phyloP scores from a whole-genome alignment of 1,140 invertebrate genomes.

The Drosophila lacertosa region DNA sequence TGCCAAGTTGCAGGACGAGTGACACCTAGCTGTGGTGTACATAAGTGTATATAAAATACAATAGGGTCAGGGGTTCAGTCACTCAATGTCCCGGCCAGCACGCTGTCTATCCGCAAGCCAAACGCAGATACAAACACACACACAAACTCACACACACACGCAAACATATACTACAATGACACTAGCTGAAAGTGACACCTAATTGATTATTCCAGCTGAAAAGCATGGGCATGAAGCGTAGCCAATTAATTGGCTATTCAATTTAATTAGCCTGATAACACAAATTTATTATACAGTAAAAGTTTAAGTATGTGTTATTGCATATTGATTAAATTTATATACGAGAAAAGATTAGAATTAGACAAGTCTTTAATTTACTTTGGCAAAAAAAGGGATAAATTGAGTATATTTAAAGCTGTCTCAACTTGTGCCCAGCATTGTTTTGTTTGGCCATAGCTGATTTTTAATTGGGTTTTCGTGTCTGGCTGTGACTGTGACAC shows the following conservation, averaged over 20 bases:
- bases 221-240: neutral
- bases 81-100: slow-evolving; percentile 16
- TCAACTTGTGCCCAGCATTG: neutral
- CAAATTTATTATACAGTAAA: neutral
- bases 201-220: slow-evolving; percentile 7
- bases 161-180: neutral
- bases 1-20: slow-evolving; percentile 49
- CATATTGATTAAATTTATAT: too few species aligned
- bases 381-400: too few species aligned
- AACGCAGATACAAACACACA: neutral
- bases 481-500: slow-evolving; percentile 9
- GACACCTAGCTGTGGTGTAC: slow-evolving; percentile 35
- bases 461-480: slow-evolving; percentile 38
- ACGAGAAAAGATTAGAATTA: too few species aligned
- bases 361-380: too few species aligned
- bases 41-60: slow-evolving; percentile 6
- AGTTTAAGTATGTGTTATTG: neutral
- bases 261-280: neutral
- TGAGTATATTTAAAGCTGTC: too few species aligned
- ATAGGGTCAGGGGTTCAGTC: slow-evolving; percentile 12
- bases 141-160: neutral
- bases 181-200: slow-evolving; percentile 3
- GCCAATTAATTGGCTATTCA: neutral
- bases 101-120: slow-evolving; percentile 21
- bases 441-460: slow-evolving; percentile 11